phyloP scores from a whole-genome alignment of 1,140 invertebrate genomes.

The Zaprionus africanus region DNA sequence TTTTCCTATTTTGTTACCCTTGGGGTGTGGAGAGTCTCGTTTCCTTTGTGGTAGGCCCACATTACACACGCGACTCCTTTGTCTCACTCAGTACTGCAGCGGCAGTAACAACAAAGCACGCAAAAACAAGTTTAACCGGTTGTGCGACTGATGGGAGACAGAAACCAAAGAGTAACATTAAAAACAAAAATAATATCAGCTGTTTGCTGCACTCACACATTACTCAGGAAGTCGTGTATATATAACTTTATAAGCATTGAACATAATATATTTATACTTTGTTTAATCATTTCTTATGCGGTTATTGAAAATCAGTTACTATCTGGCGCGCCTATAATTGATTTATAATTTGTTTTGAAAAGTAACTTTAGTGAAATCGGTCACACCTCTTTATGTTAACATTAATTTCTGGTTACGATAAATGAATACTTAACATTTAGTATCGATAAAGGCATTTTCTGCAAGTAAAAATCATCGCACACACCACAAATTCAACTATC shows the following conservation, averaged over 20 bases:
- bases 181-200: conserved; percentile 38
- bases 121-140: conserved; percentile 60
- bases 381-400: conserved; percentile 4
- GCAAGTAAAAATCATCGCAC: background rate
- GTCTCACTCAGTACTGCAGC: conserved; percentile 18
- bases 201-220: conserved; percentile 11
- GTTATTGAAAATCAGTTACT: background rate
- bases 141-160: conserved; percentile 2
- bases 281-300: background rate
- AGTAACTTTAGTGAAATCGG: background rate
- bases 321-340: background rate
- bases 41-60: conserved; percentile 21
- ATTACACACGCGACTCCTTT: conserved; percentile 27
- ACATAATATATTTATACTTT: background rate
- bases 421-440: background rate
- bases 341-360: conserved; percentile 5
- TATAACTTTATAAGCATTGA: background rate
- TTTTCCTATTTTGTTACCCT: conserved; percentile 11
- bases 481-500: background rate
- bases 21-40: background rate
- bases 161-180: background rate
- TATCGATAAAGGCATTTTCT: background rate
- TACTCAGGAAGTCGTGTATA: background rate
- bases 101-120: conserved; percentile 30
- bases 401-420: background rate